Evolutionary conservation across 2,888 invertebrate genomes (phyloP), one percentile per base, ranked within the genome.

Genomic region (Lacanobia oleracea): DNA sequence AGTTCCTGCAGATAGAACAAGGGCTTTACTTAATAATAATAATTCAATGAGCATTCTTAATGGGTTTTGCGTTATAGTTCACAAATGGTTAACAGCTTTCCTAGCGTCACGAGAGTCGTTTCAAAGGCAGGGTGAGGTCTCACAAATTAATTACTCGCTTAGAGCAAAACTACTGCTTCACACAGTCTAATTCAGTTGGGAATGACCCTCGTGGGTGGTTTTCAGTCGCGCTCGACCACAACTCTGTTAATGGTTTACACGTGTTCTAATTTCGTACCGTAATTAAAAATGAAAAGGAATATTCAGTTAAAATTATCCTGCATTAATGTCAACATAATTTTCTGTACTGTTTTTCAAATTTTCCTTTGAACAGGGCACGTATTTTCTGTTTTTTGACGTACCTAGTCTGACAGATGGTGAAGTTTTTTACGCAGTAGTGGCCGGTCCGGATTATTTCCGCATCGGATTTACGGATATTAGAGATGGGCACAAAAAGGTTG

Each of bases 131-230:
- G 83, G 85, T 80, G 61, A 86, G 87, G 87, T 89, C 90, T 89
- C 83, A 87, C 87, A 91, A 93, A 92, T 93, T 93, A 93, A 94
- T 93, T 93, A 91, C 91, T 89, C 86, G 87, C 88, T 90, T 86
- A 86, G 85, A 86, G 88, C 84, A 87, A 88, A 90, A 88, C 87
- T 88, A 80, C 80, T 86, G 86, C 87, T 89, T 87, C 85, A 79
- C 82, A 83, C 86, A 89, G 84, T 89, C 83, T 88, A 89, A 90
- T 91, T 91, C 90, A 88, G 87, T 87, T 81, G 84, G 81, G 86
- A 90, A 87, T 81, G 73, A 83, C 83, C 83, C 83, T 83, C 75
- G 77, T 73, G 81, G 65, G 66, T 78, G 83, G 76, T 77, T 83
- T 83, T 75, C 73, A 62, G 60, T 60, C 51, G 53, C 54, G 45